phyloP scores from a whole-genome alignment of 2,113 vertebrate genomes.

The Euleptes europaea region DNA sequence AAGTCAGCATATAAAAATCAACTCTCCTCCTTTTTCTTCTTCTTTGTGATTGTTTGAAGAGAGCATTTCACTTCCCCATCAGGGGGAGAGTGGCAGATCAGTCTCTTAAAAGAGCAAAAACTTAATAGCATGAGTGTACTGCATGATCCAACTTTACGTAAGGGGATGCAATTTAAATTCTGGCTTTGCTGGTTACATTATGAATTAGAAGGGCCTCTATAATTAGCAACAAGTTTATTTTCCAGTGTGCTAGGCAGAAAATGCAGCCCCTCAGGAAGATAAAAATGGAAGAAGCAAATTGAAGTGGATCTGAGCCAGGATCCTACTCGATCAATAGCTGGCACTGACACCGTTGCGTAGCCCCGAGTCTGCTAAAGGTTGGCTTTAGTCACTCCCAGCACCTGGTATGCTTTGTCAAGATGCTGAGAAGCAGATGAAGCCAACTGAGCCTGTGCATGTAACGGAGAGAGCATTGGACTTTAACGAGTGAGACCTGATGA shows the following conservation, averaged over 20 bases:
- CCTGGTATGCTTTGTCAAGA: background rate
- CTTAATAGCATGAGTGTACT: slow-evolving; percentile 45
- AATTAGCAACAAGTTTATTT: slow-evolving; percentile 58
- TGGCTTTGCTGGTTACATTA: slow-evolving; percentile 31
- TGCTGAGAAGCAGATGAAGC: background rate
- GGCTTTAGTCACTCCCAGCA: slow-evolving; percentile 20
- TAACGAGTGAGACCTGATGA: no score
- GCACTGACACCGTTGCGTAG: slow-evolving; percentile 31
- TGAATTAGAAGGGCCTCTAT: slow-evolving; percentile 49
- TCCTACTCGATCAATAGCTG: slow-evolving; percentile 51
- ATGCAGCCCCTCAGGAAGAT: slow-evolving; percentile 38
- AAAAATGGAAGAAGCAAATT: slow-evolving; percentile 63
- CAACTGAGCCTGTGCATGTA: no score
- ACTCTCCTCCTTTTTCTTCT: no score
- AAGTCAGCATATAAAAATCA: no score
- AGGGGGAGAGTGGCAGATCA: slow-evolving; percentile 19
- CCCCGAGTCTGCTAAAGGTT: slow-evolving; percentile 33
- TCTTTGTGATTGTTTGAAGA: background rate
- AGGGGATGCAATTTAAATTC: slow-evolving; percentile 35
- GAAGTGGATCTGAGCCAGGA: slow-evolving; percentile 56
- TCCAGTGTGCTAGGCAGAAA: slow-evolving; percentile 53
- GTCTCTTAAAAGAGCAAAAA: slow-evolving; percentile 7
- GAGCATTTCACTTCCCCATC: background rate
- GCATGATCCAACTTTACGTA: slow-evolving; percentile 18
- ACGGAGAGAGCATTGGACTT: no score